Conservation (phyloP, 1,140 invertebrate genomes). For the Pachyrhynchus sulphureomaculatus region DNA sequence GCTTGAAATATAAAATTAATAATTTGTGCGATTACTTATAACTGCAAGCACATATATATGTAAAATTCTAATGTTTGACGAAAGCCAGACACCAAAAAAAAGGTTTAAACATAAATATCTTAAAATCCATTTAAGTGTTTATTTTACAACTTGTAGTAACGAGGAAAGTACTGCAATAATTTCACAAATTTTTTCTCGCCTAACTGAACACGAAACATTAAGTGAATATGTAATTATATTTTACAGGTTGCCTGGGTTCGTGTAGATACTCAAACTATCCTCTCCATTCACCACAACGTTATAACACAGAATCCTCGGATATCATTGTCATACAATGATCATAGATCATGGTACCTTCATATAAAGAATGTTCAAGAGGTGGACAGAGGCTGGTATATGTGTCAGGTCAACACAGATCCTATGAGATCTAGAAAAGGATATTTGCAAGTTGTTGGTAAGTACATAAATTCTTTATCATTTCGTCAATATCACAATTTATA, state of each 20-base stretch:
- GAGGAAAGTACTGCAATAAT: too few relatives aligned
- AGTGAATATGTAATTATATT: conserved; percentile 24
- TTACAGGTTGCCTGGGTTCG: conserved; percentile 85
- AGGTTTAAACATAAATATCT: too few relatives aligned
- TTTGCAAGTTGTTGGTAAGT: conserved; percentile 83
- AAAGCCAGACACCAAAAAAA: too few relatives aligned
- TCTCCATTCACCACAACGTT: conserved; percentile 86
- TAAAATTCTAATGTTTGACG: too few relatives aligned
- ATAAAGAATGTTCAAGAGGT: conserved; percentile 79
- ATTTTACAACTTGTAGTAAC: too few relatives aligned
- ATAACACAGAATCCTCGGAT: conserved; percentile 87
- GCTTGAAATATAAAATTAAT: too few relatives aligned
- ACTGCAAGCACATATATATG: too few relatives aligned
- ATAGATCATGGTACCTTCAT: conserved; percentile 85
- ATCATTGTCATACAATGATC: conserved; percentile 82
- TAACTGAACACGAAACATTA: too few relatives aligned
- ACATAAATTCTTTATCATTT: not conserved
- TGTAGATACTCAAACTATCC: conserved; percentile 87
- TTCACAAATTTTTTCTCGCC: too few relatives aligned
- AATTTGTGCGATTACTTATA: too few relatives aligned
- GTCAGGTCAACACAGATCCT: conserved; percentile 83
- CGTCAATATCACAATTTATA: too few relatives aligned
- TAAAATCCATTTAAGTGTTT: too few relatives aligned
- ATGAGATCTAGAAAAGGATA: conserved; percentile 83
- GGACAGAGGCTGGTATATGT: conserved; percentile 84